Conservation (phyloP, 37 sponge, comb jelly and placozoan genomes). For the Aplysina aerophoba region DNA sequence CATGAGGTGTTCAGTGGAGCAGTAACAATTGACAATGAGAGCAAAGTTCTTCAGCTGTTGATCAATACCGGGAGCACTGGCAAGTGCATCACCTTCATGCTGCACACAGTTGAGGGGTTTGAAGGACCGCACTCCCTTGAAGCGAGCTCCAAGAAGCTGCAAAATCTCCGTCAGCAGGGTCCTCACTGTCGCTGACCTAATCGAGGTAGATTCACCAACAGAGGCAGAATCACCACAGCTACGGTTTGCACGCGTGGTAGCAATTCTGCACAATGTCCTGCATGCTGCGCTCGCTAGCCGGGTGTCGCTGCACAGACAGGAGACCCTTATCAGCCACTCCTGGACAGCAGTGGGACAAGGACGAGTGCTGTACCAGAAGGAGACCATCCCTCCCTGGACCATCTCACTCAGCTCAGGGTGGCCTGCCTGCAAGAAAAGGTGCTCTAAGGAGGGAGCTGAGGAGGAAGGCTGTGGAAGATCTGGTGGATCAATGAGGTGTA, state of each 20-base stretch:
- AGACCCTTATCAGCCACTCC: conserved; percentile 8
- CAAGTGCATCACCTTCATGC: too few species aligned
- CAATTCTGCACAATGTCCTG: not conserved
- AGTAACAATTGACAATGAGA: not conserved
- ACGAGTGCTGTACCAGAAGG: conserved; percentile 9
- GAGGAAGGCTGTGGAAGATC: not conserved
- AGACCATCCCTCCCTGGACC: conserved; percentile 9
- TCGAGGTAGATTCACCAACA: too few species aligned
- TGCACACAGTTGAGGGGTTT: too few species aligned
- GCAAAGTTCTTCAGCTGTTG: not conserved
- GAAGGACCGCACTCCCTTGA: too few species aligned
- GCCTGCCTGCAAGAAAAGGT: not conserved
- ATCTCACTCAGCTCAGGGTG: conserved; percentile 17
- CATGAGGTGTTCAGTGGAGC: not conserved
- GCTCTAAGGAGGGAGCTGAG: not conserved
- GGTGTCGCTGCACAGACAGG: conserved; percentile 8
- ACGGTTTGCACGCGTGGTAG: too few species aligned
- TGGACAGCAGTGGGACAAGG: not conserved
- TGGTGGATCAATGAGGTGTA: conserved; percentile 15
- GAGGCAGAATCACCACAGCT: too few species aligned
- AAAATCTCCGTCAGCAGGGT: too few species aligned
- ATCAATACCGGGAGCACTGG: not conserved
- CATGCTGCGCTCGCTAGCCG: not conserved
- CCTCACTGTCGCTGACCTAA: too few species aligned
- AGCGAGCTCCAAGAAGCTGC: too few species aligned